A percentile compares a stretch with the other conserved stretches of the same genome.
Evolutionary conservation across 2,888 invertebrate genomes (phyloP).

Genomic region (Melanargia galathea): DNA sequence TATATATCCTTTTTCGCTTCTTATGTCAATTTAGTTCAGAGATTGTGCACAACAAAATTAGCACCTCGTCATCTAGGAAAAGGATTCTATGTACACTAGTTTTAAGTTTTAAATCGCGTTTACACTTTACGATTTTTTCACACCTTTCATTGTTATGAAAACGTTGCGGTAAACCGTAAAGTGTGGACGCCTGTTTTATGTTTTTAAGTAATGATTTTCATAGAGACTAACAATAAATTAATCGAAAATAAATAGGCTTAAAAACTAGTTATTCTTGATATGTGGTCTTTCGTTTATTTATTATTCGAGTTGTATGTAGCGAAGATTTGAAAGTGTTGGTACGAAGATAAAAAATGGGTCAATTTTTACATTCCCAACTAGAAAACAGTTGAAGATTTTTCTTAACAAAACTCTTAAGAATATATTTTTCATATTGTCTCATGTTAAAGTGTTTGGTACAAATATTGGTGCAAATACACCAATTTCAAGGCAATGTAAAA

Average conservation of each 20-base stretch:
- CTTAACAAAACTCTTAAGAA: neutral
- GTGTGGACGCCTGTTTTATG: neutral
- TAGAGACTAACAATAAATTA: neutral
- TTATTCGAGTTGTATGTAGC: constrained; percentile 3
- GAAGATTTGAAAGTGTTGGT: neutral
- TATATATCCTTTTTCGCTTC: no score
- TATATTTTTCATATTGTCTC: neutral
- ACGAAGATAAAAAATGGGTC: neutral
- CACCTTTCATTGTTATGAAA: neutral
- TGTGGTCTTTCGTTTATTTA: neutral
- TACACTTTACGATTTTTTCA: no score
- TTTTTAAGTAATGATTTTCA: neutral
- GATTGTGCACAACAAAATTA: no score
- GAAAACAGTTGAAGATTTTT: neutral
- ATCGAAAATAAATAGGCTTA: neutral
- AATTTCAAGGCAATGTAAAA: neutral
- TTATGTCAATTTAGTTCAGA: no score
- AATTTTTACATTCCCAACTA: no score
- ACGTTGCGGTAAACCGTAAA: neutral
- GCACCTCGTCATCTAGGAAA: no score
- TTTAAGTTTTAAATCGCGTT: no score
- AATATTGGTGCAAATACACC: neutral
- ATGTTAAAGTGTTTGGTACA: no score
- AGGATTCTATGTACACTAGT: no score
- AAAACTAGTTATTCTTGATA: neutral